Conservation (phyloP, 1,140 invertebrate genomes). For the Cheumatopsyche charites region DNA sequence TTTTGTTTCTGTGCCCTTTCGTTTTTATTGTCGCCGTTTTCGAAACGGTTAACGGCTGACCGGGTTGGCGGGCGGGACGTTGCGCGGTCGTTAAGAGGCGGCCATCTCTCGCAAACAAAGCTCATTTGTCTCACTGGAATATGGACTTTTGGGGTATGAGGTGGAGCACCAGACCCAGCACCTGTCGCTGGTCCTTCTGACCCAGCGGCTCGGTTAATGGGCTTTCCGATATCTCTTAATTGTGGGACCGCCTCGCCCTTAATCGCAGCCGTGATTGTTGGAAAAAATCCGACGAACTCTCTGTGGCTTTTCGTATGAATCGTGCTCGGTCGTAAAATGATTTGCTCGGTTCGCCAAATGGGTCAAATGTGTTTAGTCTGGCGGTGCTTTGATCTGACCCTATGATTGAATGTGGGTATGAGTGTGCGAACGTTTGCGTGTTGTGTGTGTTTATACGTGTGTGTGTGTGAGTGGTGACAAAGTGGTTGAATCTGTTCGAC, state of each 20-base stretch:
- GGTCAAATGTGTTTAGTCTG: too few species aligned
- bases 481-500: too few species aligned
- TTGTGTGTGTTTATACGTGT: too few species aligned
- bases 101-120: conserved; percentile 43
- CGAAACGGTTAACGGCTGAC: conserved; percentile 13
- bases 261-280: too few species aligned
- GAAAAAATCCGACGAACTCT: too few species aligned
- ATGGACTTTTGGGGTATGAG: neutral
- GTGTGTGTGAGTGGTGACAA: neutral
- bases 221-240: conserved; percentile 34
- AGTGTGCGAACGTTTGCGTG: too few species aligned
- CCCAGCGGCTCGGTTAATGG: conserved; percentile 15
- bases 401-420: too few species aligned
- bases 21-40: conserved; percentile 40
- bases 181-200: conserved; percentile 17
- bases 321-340: too few species aligned
- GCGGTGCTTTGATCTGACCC: too few species aligned
- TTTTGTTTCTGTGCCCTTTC: conserved; percentile 18
- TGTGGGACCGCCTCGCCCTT: neutral
- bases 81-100: conserved; percentile 17
- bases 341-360: too few species aligned
- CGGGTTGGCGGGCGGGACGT: conserved; percentile 8
- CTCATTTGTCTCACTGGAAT: conserved; percentile 41
- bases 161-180: conserved; percentile 9
- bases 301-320: too few species aligned